Conservation (phyloP, 2,797 vertebrate species). For the Tiaroga cobitis region DNA sequence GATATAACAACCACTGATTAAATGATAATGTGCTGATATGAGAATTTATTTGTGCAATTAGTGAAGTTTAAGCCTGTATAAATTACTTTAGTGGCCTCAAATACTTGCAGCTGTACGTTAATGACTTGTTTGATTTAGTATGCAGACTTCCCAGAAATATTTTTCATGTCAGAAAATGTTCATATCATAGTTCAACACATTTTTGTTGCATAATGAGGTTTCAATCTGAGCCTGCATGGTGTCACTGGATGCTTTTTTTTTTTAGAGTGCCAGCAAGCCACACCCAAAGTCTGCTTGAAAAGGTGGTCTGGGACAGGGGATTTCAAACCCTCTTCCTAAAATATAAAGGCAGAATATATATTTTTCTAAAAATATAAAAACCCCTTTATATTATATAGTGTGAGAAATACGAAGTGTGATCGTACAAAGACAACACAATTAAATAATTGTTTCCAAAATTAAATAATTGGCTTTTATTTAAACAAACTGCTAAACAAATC, state of each 20-base stretch:
- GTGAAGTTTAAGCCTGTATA: neutral
- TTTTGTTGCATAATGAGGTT: neutral
- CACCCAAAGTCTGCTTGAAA: neutral
- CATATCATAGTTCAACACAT: neutral
- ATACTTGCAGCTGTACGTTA: neutral
- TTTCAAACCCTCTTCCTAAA: neutral
- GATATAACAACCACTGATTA: conserved; percentile 27
- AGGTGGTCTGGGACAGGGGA: neutral
- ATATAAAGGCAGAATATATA: neutral
- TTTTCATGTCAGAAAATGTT: neutral
- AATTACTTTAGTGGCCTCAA: neutral
- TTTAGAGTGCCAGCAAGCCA: neutral
- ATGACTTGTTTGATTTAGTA: neutral
- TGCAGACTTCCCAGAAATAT: neutral
- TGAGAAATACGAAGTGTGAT: neutral
- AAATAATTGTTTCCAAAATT: neutral
- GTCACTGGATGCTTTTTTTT: neutral
- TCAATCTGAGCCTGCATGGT: neutral
- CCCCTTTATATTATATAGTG: neutral
- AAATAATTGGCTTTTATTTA: neutral
- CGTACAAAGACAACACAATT: neutral
- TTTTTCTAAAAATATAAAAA: no score
- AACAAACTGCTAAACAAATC: neutral
- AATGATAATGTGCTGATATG: neutral
- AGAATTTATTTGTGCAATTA: neutral